Conservation (phyloP, 2,888 invertebrate species). For the Notodromas monacha region DNA sequence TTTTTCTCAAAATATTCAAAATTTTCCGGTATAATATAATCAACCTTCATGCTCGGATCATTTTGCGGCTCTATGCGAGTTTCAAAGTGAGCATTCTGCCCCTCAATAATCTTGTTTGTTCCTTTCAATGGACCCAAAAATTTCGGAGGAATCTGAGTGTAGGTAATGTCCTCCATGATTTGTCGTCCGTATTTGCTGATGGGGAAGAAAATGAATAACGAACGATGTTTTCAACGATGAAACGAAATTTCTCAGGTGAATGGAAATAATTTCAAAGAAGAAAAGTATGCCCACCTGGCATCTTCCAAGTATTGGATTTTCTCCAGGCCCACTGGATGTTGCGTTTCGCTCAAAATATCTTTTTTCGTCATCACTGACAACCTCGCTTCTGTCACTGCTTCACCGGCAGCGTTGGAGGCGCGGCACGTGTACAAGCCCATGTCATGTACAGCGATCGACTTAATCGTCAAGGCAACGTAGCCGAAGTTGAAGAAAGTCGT, state of each 20-base stretch:
- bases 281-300: constrained; percentile 13
- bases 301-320: constrained; percentile 71
- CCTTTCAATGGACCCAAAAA: constrained; percentile 64
- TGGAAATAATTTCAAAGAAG: neutral
- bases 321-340: constrained; percentile 64
- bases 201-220: neutral
- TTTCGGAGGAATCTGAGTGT: constrained; percentile 30
- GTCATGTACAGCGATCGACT: constrained; percentile 58
- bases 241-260: neutral
- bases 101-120: constrained; percentile 69
- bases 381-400: constrained; percentile 46
- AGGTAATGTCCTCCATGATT: constrained; percentile 27
- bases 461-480: constrained; percentile 71
- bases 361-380: constrained; percentile 50
- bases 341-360: constrained; percentile 47
- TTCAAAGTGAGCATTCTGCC: constrained; percentile 76
- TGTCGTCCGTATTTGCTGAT: constrained; percentile 26
- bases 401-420: constrained; percentile 53
- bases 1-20: constrained; percentile 11
- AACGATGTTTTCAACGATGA: no score
- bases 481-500: constrained; percentile 79
- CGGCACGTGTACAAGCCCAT: constrained; percentile 60
- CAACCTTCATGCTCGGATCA: constrained; percentile 43
- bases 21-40: constrained; percentile 7
- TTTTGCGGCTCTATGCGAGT: constrained; percentile 76